Conservation (phyloP, 2,797 vertebrate genomes). For the Pagetopsis macropterus region DNA sequence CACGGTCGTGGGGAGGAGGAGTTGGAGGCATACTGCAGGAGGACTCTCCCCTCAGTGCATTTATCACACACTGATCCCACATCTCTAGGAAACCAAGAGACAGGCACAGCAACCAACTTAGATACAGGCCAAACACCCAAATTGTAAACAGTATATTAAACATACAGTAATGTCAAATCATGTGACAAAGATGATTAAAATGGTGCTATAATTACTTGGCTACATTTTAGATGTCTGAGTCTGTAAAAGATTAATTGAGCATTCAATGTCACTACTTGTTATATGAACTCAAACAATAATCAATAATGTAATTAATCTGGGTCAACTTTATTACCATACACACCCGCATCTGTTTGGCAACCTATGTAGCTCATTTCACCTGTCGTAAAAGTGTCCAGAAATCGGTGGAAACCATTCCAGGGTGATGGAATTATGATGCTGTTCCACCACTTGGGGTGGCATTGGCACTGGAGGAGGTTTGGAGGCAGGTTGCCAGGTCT, state of each 20-base stretch:
- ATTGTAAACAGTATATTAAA: neutral
- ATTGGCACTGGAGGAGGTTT: conserved; percentile 92
- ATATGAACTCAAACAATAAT: conserved; percentile 7
- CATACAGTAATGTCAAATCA: neutral
- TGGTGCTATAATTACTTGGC: neutral
- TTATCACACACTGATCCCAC: conserved; percentile 97
- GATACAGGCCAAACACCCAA: conserved; percentile 70
- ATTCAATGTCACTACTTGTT: neutral
- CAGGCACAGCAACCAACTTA: conserved; percentile 85
- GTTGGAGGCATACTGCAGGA: conserved; percentile 94
- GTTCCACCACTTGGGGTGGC: conserved; percentile 91
- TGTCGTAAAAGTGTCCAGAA: conserved; percentile 95
- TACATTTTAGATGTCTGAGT: neutral
- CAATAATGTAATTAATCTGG: neutral
- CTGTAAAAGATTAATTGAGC: neutral
- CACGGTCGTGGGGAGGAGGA: conserved; percentile 96
- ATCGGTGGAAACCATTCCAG: conserved; percentile 97
- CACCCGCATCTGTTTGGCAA: conserved; percentile 23
- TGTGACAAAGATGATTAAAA: neutral
- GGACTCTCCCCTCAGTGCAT: conserved; percentile 90
- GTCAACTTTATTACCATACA: conserved; percentile 19
- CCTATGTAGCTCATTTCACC: conserved; percentile 85
- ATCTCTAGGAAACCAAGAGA: conserved; percentile 99
- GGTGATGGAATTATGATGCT: conserved; percentile 84
- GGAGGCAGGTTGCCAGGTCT: conserved; percentile 91